A percentile compares a stretch with the other conserved stretches of the same genome.
These are phyloP conservation scores for Zootoca vivipara DNA, from an alignment of 2,113 vertebrate species.

Conservation along the genomic window DNA sequence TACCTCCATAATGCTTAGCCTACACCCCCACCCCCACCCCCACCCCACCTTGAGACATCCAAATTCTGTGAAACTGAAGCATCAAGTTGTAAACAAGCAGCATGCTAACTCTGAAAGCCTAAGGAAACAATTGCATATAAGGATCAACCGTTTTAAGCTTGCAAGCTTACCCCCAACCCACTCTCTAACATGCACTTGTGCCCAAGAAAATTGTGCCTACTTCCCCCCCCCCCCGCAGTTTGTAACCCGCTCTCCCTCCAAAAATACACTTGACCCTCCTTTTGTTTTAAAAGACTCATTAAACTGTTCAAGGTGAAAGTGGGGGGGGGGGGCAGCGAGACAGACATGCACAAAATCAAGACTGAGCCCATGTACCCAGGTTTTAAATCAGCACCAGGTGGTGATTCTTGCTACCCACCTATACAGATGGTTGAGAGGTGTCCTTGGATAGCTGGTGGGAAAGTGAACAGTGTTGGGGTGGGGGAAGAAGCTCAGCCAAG, in stretches of 20 bases:
- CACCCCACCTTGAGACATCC: not conserved
- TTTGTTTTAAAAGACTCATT: not conserved
- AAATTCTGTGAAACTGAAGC: not conserved
- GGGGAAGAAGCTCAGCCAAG: not conserved
- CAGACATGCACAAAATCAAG: not conserved
- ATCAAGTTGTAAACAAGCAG: not conserved
- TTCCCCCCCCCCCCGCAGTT: not conserved
- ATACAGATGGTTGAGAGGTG: not conserved
- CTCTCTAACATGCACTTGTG: no score
- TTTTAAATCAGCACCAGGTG: not conserved
- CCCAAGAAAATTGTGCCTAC: not conserved
- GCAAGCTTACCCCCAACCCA: no score
- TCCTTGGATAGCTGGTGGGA: not conserved
- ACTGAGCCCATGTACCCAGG: not conserved
- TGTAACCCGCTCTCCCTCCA: not conserved
- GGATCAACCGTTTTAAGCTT: no score
- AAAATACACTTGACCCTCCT: not conserved
- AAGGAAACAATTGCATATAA: no score
- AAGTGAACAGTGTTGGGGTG: not conserved
- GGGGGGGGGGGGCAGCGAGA: not conserved
- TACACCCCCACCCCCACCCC: no score
- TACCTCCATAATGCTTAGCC: not conserved
- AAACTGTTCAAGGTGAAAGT: not conserved
- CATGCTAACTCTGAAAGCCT: not conserved
- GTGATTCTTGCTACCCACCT: not conserved